Conservation (phyloP, 2,888 invertebrate species). For the Stegophylla sp. region DNA sequence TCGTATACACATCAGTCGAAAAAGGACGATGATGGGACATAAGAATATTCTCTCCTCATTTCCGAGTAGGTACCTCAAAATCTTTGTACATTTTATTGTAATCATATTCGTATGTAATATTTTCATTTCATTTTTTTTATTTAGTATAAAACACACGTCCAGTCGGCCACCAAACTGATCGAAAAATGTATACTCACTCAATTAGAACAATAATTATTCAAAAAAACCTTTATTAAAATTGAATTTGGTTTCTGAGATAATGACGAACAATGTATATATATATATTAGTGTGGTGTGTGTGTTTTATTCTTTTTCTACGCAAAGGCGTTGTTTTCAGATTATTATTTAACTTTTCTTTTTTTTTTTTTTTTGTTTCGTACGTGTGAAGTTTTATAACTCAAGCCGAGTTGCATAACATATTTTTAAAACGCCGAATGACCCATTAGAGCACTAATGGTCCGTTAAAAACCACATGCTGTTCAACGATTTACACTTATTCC, state of each 20-base stretch:
- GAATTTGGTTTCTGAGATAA: too few species aligned
- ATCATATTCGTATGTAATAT: not conserved
- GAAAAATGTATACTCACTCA: too few species aligned
- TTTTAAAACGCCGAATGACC: slow-evolving; percentile 37
- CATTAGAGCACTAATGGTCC: slow-evolving; percentile 52
- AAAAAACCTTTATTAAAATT: too few species aligned
- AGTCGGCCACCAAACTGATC: too few species aligned
- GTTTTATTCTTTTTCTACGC: not conserved
- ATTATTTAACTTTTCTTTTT: not conserved
- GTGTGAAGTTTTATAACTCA: slow-evolving; percentile 17
- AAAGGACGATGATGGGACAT: slow-evolving; percentile 3
- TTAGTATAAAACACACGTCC: too few species aligned
- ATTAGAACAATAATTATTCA: too few species aligned
- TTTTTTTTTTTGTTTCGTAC: too few species aligned
- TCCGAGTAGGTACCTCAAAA: not conserved
- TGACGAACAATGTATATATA: too few species aligned
- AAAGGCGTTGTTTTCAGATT: not conserved
- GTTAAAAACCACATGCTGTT: slow-evolving; percentile 48
- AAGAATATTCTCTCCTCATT: not conserved
- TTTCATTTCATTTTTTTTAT: too few species aligned
- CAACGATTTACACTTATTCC: slow-evolving; percentile 26
- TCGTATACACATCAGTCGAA: slow-evolving; percentile 3
- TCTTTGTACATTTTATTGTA: not conserved
- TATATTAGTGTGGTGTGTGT: too few species aligned
- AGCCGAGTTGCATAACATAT: slow-evolving; percentile 25